Evolutionary conservation across 2,888 invertebrate species (phyloP).

Genomic region (Laothoe populi): DNA sequence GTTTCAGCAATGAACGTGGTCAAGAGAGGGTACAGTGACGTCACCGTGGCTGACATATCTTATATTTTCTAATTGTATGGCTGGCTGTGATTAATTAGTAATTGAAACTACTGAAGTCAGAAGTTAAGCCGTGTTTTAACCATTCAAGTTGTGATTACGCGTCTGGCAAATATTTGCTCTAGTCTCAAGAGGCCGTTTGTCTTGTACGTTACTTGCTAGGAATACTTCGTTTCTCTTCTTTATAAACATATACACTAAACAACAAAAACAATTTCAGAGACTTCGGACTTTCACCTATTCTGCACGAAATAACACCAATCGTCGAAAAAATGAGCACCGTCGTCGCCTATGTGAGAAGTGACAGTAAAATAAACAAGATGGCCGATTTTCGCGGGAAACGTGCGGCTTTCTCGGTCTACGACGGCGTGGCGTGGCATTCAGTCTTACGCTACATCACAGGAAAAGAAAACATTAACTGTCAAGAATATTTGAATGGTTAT

Average conservation of each 20-base stretch:
- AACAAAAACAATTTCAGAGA: constrained; percentile 66
- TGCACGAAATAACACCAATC: constrained; percentile 86
- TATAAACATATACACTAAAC: background rate
- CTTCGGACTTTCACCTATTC: constrained; percentile 81
- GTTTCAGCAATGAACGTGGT: too few relatives aligned
- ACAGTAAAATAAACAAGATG: constrained; percentile 84
- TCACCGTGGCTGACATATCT: too few relatives aligned
- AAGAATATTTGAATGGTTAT: constrained; percentile 78
- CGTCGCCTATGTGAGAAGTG: constrained; percentile 87
- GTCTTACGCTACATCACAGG: constrained; percentile 73
- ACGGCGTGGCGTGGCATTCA: constrained; percentile 89
- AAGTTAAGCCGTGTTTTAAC: too few relatives aligned
- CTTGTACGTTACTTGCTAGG: too few relatives aligned
- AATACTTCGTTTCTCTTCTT: background rate
- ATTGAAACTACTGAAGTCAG: too few relatives aligned
- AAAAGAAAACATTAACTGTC: constrained; percentile 70
- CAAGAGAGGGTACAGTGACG: too few relatives aligned
- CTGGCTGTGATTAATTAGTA: too few relatives aligned
- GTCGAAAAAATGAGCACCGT: constrained; percentile 86
- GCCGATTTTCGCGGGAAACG: constrained; percentile 88
- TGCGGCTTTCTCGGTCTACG: constrained; percentile 92
- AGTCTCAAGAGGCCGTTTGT: too few relatives aligned
- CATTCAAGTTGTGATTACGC: too few relatives aligned
- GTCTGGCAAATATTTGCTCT: too few relatives aligned
- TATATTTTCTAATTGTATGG: too few relatives aligned